Evolutionary conservation across 2,888 invertebrate genomes (phyloP).

Genomic region (Dusona sp.): DNA sequence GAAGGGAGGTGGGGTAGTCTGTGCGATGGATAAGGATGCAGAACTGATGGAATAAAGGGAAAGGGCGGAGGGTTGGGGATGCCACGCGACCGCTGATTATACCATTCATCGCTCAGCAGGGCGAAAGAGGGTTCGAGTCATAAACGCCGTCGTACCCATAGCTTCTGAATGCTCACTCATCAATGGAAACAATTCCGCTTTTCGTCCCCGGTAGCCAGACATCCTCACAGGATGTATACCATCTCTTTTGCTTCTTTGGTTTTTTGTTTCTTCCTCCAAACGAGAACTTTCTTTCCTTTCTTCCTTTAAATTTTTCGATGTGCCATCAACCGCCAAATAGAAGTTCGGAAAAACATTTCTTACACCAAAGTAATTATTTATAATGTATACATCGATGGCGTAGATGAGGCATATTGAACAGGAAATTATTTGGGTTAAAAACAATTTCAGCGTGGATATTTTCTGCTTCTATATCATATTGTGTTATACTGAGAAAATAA

Average conservation of each 20-base stretch:
- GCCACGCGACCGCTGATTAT: slow-evolving; percentile 85
- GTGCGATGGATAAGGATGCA: slow-evolving; percentile 42
- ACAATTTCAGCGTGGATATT: neutral
- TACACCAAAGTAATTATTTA: neutral
- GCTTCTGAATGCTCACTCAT: slow-evolving; percentile 82
- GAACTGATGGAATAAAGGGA: slow-evolving; percentile 18
- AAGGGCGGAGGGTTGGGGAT: slow-evolving; percentile 71
- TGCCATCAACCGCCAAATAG: slow-evolving; percentile 1
- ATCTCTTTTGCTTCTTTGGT: slow-evolving; percentile 28
- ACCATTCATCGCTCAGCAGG: slow-evolving; percentile 83
- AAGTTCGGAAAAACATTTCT: neutral
- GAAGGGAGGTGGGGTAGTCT: slow-evolving; percentile 46
- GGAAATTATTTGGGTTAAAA: neutral
- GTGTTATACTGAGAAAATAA: no score
- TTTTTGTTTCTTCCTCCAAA: slow-evolving; percentile 1
- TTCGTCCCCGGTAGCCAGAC: slow-evolving; percentile 59
- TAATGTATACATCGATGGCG: neutral
- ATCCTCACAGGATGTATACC: slow-evolving; percentile 62
- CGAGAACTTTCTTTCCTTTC: neutral
- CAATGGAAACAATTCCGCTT: slow-evolving; percentile 82
- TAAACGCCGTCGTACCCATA: slow-evolving; percentile 79
- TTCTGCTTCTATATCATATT: no score
- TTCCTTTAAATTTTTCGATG: neutral
- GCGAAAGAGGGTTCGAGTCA: slow-evolving; percentile 82
- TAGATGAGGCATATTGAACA: neutral